Base-by-base conservation (phyloP, 2,113 vertebrate species). In the Baryphthengus martii region DNA sequence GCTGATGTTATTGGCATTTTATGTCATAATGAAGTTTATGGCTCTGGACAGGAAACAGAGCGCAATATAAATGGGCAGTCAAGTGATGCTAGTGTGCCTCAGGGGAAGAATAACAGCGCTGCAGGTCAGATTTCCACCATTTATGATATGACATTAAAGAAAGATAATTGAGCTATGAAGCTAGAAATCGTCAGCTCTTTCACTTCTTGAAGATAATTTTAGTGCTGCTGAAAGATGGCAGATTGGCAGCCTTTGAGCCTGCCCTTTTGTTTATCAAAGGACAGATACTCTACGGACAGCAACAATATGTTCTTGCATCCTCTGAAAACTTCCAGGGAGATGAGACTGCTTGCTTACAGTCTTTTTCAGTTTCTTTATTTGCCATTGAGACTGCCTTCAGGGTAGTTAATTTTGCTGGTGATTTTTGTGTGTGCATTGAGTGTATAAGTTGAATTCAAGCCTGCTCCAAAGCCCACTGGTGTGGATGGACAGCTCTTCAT, bases 121-220 rank as follows among this genome's bases (percentile, higher is more conserved):
- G 39, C 9, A 81, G 49, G 65, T 94, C 85, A 79, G 24, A 75
- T 58, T 93, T 95, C 49, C 82, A 58, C 42, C 37, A 44, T 63
- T 93, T 89, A 87, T 72, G n/a, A 44, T 33, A 26, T 39, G 23
- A 56, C 40, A 77, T 82, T 68, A 88, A 89, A 55, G 49, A 79
- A 93, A 86, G 65, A 65, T 95, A 93, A 93, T 78, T 90, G 78
- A 84, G 7, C 21, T 83, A 40, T 56, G 40, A 92, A 90, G 35
- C n/a, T 76, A 50, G 62, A 84, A 78, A 85, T 79, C 75, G 73
- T 90, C 25, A 62, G 5, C 39, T 84, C 21, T 85, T 89, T 76
- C 8, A 1, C 19, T 89, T 50, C 61, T 71, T 53, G n/a, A 56
- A 72, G 25, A 74, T n/a, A 83, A 42, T 75, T 92, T 85, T 70